phyloP scores from a whole-genome alignment of 2,113 vertebrate species.

The Lathamus discolor region DNA sequence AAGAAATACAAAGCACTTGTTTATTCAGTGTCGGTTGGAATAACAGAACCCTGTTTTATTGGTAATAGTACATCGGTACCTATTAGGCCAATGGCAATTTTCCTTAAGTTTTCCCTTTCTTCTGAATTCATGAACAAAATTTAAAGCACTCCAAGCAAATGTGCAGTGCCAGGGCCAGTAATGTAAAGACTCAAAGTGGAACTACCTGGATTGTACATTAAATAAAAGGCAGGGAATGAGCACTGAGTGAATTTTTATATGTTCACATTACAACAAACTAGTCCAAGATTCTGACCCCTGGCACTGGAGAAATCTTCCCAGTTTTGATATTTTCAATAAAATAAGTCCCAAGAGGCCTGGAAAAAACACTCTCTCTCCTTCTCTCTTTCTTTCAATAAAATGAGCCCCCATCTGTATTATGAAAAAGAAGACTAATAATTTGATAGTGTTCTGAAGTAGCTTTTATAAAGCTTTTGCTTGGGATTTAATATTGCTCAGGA shows the following conservation, averaged over 20 bases:
- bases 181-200: constrained; percentile 70
- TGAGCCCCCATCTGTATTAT: constrained; percentile 70
- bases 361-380: constrained; percentile 27
- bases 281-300: constrained; percentile 78
- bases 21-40: constrained; percentile 7
- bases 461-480: constrained; percentile 70
- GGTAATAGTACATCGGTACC: neutral
- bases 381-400: constrained; percentile 71
- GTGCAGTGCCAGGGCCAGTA: constrained; percentile 52
- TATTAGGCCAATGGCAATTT: constrained; percentile 41
- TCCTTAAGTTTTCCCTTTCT: constrained; percentile 12
- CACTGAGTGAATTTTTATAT: constrained; percentile 76
- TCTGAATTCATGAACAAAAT: constrained; percentile 51
- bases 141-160: constrained; percentile 63
- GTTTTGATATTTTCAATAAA: constrained; percentile 77
- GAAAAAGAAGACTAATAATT: constrained; percentile 79
- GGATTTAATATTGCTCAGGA: constrained; percentile 66
- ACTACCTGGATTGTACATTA: constrained; percentile 71
- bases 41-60: neutral
- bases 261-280: constrained; percentile 72
- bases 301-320: constrained; percentile 69
- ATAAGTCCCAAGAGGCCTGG: constrained; percentile 70
- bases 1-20: constrained; percentile 24
- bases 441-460: constrained; percentile 65
- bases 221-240: constrained; percentile 77